These are phyloP conservation scores for Phocoena sinus DNA, from an alignment of 2,113 vertebrate genomes.

Conservation along the genomic window DNA sequence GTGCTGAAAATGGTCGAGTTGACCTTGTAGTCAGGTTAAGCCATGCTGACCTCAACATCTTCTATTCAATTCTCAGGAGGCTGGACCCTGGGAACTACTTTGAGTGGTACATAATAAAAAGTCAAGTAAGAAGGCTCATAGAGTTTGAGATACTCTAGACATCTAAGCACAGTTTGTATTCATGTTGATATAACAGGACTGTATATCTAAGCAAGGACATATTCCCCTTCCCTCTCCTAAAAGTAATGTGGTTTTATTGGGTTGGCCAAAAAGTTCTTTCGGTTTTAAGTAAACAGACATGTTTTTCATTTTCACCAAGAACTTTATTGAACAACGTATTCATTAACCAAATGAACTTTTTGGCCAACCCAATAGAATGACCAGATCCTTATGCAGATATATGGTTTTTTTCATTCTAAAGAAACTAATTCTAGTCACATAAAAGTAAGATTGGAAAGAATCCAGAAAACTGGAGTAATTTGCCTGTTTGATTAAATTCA, in stretches of 20 bases:
- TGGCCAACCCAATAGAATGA: neutral
- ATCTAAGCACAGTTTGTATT: neutral
- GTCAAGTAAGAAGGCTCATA: neutral
- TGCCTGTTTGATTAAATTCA: neutral
- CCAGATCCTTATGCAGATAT: neutral
- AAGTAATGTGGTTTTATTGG: neutral
- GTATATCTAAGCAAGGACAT: neutral
- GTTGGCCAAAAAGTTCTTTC: too few species aligned
- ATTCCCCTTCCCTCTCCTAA: accelerated
- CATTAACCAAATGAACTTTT: too few species aligned
- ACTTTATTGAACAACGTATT: too few species aligned
- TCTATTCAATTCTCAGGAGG: neutral
- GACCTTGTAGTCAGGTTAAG: neutral
- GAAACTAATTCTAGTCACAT: neutral
- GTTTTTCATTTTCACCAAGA: too few species aligned
- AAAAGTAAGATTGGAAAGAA: neutral
- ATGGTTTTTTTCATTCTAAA: neutral
- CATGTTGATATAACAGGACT: neutral
- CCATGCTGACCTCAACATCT: neutral
- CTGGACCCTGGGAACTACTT: neutral
- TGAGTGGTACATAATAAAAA: neutral
- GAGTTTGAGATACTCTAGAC: neutral
- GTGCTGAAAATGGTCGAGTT: neutral
- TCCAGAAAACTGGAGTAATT: neutral
- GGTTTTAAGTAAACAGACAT: too few species aligned